Evolutionary conservation across 2,888 invertebrate genomes (phyloP), one percentile per base, ranked within the genome.

Genomic region (Scaptomyza reducta): DNA sequence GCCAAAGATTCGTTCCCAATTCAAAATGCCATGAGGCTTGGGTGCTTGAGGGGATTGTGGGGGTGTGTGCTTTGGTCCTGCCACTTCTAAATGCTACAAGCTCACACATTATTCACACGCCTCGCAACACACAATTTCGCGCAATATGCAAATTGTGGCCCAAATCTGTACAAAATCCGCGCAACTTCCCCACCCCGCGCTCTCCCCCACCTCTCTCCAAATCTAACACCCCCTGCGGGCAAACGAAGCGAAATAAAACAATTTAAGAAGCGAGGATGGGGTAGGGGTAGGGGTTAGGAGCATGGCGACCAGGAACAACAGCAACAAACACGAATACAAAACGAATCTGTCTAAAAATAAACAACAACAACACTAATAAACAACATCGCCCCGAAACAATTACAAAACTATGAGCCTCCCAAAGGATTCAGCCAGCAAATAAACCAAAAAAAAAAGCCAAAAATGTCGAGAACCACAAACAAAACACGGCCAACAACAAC

Each of bases 91-190:
- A 40, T 56, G 70, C 59, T 60, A 73, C 84, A 88, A 83, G 82
- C 82, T 82, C 83, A 86, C 82, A 84, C 84, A 85, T 88, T 85
- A 88, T 87, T 84, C 78, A 85, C 87, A 84, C 85, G 87, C 84
- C 70, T 73, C 76, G 71, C 69, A 70, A 87, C 87, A 70, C 79
- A 80, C 69, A 88, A 87, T 84, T 88, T 83, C 60, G 70, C 85
- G 59, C 62, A 63, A 78, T 78, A 85, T 85, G 84, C 85, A 85
- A 85, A 85, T 88, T 80, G 75, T 42, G 62, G 55, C 49, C 69
- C 14, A 50, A 59, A 63, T 62, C 71, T 47, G 46, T 51, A 55
- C 46, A 49, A 76, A 68, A 62, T 61, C 50, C 74, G 70, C 58
- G 53, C 60, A 38, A 16, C 33, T 25, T 9, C 9, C 2, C n/a